Evolutionary conservation across 2,113 vertebrate genomes (phyloP).

Genomic region (Pelvicachromis taeniatus): DNA sequence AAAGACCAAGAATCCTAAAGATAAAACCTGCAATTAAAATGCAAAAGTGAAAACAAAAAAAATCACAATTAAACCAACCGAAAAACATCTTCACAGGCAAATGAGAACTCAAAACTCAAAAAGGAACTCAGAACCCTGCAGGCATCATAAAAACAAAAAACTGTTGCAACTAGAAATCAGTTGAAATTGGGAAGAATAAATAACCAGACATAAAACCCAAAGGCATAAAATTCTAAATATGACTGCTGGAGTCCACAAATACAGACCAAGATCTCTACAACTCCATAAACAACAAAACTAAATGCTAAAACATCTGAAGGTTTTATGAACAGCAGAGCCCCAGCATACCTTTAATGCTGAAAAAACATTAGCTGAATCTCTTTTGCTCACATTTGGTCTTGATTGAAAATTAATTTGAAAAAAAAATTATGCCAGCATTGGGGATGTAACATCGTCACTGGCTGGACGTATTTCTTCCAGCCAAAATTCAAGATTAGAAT

Average conservation of each 20-base stretch:
- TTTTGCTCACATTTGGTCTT: background rate
- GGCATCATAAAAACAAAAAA: background rate
- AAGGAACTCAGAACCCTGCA: background rate
- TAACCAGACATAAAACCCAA: background rate
- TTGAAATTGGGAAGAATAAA: background rate
- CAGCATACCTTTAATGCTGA: background rate
- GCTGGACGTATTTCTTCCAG: background rate
- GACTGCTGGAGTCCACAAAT: background rate
- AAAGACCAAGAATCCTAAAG: background rate
- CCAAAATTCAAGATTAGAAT: background rate
- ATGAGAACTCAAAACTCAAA: background rate
- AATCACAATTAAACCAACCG: background rate
- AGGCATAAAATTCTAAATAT: background rate
- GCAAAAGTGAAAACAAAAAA: background rate
- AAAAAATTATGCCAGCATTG: too few species aligned
- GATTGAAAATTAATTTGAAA: background rate
- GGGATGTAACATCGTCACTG: background rate
- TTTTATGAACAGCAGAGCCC: background rate
- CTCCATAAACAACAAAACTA: background rate
- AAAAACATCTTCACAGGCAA: background rate
- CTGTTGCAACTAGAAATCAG: background rate
- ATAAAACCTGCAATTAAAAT: background rate
- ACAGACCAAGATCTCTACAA: background rate
- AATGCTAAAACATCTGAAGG: background rate
- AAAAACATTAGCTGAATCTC: background rate